Evolutionary conservation across 2,797 vertebrate genomes (phyloP).

Genomic region (Smutsia gigantea): DNA sequence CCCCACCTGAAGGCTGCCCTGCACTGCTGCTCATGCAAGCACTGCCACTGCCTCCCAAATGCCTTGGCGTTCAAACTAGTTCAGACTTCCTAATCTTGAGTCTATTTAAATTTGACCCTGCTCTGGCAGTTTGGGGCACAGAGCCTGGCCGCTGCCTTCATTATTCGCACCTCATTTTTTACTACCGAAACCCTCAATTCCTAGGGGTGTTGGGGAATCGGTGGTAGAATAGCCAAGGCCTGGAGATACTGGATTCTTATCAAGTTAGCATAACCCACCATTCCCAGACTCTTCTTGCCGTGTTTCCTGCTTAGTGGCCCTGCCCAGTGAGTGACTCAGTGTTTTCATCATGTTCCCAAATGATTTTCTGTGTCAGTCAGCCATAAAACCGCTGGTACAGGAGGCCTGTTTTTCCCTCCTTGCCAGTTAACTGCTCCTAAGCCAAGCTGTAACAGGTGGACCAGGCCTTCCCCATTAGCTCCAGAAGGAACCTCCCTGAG

Average conservation of each 20-base stretch:
- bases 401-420: not conserved
- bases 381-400: not conserved
- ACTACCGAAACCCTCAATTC: not conserved
- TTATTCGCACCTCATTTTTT: not conserved
- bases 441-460: not conserved
- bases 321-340: not conserved
- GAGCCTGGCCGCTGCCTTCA: not conserved
- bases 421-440: not conserved
- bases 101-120: not conserved
- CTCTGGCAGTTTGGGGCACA: not conserved
- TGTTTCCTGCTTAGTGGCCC: not conserved
- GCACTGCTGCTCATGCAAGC: not conserved
- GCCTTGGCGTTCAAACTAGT: not conserved
- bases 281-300: not conserved
- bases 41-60: not conserved
- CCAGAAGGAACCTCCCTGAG: not conserved
- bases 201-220: not conserved
- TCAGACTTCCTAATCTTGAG: not conserved
- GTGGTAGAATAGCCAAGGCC: not conserved
- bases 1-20: not conserved
- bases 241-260: not conserved
- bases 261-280: not conserved
- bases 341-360: not conserved
- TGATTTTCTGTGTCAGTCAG: not conserved
- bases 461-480: not conserved